A percentile compares a stretch with the other conserved stretches of the same genome.
phyloP scores from a whole-genome alignment of 1,140 invertebrate species.

The Temnothorax nylanderi region DNA sequence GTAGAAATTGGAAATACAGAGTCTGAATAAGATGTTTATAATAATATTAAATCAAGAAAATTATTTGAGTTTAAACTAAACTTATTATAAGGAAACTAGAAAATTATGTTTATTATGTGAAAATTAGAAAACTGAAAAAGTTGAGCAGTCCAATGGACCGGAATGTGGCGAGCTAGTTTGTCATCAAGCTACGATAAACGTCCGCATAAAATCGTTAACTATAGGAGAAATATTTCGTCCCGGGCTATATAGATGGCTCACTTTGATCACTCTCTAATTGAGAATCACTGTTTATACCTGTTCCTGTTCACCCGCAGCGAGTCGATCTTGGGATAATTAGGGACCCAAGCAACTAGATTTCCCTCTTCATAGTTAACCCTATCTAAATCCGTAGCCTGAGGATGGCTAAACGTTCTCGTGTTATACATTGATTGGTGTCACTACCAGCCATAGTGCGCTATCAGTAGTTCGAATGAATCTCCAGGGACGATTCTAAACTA shows the following conservation, averaged over 20 bases:
- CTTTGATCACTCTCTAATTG: conserved; percentile 55
- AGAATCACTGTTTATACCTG: conserved; percentile 75
- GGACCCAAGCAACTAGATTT: conserved; percentile 70
- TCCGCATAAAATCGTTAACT: neutral
- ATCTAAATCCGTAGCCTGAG: conserved; percentile 76
- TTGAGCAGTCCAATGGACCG: no score
- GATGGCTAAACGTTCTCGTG: conserved; percentile 67
- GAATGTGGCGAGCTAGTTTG: no score
- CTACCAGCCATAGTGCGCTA: conserved; percentile 50
- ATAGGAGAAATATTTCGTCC: neutral
- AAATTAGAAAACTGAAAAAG: no score
- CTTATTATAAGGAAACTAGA: no score
- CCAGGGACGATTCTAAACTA: conserved; percentile 19
- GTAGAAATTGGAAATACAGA: no score
- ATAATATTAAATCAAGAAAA: no score
- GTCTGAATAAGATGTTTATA: no score
- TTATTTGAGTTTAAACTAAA: no score
- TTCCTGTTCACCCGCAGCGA: conserved; percentile 70
- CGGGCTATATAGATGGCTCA: conserved; percentile 5
- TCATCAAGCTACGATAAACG: neutral
- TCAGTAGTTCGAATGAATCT: conserved; percentile 64
- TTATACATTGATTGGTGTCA: conserved; percentile 70
- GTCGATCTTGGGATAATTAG: conserved; percentile 76
- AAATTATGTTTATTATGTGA: no score
- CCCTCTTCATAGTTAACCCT: conserved; percentile 69